Percentiles rank a stretch among this genome's conserved stretches.
Conservation (phyloP, 2,113 vertebrate species). For the Cyprinus carpio region DNA sequence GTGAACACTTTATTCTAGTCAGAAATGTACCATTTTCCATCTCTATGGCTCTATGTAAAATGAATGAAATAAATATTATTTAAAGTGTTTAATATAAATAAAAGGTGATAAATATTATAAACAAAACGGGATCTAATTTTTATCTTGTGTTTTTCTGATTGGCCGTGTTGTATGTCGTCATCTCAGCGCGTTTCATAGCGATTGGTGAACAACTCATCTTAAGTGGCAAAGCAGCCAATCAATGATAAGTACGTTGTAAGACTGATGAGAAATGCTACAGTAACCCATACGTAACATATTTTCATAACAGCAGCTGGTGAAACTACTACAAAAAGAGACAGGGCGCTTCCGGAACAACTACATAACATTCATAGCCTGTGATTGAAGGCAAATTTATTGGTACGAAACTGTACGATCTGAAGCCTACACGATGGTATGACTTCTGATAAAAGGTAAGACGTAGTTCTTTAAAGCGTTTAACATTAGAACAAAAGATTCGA, state of each 20-base stretch:
- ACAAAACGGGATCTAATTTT: background rate
- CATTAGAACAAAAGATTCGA: background rate
- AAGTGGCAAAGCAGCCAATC: background rate
- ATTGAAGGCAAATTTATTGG: background rate
- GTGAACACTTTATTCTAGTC: background rate
- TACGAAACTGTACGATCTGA: background rate
- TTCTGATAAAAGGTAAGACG: conserved; percentile 72
- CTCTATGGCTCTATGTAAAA: background rate
- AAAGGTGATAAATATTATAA: too few relatives aligned
- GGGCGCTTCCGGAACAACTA: background rate
- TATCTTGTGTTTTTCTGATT: background rate
- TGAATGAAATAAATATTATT: background rate
- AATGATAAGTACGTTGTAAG: background rate
- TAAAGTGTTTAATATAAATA: conserved; percentile 16
- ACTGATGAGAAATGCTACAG: background rate
- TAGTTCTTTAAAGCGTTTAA: background rate
- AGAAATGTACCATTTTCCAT: background rate
- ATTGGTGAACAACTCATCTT: conserved; percentile 28
- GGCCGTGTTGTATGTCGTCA: background rate
- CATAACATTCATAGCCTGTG: background rate
- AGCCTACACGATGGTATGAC: conserved; percentile 73
- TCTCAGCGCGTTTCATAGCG: background rate
- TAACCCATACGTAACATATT: background rate
- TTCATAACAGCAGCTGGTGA: conserved; percentile 15
- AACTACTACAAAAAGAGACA: background rate